These are phyloP conservation scores for Elysia crispata DNA, from an alignment of 2,888 invertebrate genomes.

Conservation along the genomic window DNA sequence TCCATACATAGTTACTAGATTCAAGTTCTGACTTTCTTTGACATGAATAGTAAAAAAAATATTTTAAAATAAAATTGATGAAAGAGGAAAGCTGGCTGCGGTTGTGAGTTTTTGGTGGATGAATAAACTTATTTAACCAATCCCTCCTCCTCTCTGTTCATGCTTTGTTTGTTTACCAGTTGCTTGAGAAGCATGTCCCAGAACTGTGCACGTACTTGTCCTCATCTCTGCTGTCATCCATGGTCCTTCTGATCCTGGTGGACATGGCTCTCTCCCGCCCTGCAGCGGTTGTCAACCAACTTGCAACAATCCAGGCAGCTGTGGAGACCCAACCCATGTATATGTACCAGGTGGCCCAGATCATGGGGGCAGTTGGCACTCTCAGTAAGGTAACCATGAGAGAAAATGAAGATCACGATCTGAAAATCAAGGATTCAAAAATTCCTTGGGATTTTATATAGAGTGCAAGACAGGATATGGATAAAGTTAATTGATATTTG, in stretches of 20 bases:
- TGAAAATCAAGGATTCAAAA: no score
- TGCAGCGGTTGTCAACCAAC: conserved; percentile 85
- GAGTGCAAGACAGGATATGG: no score
- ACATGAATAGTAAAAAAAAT: no score
- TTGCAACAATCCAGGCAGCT: conserved; percentile 82
- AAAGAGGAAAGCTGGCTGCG: no score
- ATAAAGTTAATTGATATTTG: no score
- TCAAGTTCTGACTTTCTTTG: no score
- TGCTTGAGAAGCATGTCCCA: conserved; percentile 88
- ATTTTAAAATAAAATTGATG: no score
- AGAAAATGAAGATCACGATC: no score
- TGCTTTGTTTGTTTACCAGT: conserved; percentile 77
- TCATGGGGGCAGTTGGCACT: conserved; percentile 77
- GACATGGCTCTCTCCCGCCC: conserved; percentile 86
- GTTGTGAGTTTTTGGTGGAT: no score
- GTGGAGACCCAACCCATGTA: conserved; percentile 73
- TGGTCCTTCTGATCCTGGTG: conserved; percentile 86
- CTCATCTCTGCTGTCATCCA: conserved; percentile 81
- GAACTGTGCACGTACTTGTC: conserved; percentile 88
- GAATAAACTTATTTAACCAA: no score
- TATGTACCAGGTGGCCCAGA: conserved; percentile 72
- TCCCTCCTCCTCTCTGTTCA: not conserved
- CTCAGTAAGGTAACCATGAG: conserved; percentile 74
- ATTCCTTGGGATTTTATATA: no score
- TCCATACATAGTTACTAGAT: no score